These are phyloP conservation scores for Drosophila simulans DNA, from an alignment of 1,140 invertebrate genomes.

Conservation along the genomic window DNA sequence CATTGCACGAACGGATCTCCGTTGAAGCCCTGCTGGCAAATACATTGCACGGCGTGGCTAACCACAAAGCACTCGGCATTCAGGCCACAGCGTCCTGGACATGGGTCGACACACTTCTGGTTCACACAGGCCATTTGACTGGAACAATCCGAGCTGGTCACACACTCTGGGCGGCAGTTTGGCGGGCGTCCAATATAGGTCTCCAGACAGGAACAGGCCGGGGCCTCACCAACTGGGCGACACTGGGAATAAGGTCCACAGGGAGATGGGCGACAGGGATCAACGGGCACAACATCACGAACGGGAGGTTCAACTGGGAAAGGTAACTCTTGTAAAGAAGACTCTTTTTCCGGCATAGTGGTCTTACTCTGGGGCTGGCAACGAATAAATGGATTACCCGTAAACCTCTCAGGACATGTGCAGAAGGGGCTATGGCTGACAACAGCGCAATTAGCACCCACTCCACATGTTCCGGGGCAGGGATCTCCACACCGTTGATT, in stretches of 20 bases:
- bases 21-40: conserved; percentile 89
- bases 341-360: background rate
- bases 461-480: conserved; percentile 91
- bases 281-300: conserved; percentile 77
- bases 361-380: conserved; percentile 85
- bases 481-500: conserved; percentile 90
- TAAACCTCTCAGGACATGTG: conserved; percentile 89
- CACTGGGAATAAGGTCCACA: conserved; percentile 91
- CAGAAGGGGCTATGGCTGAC: conserved; percentile 94
- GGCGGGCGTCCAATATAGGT: conserved; percentile 92
- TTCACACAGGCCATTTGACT: conserved; percentile 90
- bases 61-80: conserved; percentile 92
- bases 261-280: conserved; percentile 89
- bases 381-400: conserved; percentile 92
- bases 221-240: conserved; percentile 86
- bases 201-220: conserved; percentile 89
- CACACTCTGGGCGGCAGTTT: conserved; percentile 92
- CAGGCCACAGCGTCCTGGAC: conserved; percentile 91
- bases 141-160: conserved; percentile 91
- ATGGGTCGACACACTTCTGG: conserved; percentile 92
- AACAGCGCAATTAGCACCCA: conserved; percentile 90
- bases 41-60: conserved; percentile 92
- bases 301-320: conserved; percentile 85
- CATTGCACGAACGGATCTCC: conserved; percentile 91
- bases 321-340: background rate